Evolutionary conservation across 2,797 vertebrate genomes (phyloP).

Genomic region (Tauraco hartlaubi): DNA sequence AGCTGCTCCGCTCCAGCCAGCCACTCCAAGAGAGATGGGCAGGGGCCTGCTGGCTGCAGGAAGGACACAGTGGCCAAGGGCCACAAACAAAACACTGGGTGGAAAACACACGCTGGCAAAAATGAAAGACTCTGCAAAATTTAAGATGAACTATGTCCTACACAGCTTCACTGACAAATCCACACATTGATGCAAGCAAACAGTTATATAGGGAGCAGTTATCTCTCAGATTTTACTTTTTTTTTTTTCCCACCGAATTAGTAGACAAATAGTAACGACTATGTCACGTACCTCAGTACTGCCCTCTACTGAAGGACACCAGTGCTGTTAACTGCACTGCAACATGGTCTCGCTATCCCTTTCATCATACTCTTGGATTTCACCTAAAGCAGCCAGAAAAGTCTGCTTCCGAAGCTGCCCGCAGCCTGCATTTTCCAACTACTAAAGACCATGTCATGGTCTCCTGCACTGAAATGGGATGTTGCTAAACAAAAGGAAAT

Average conservation of each 20-base stretch:
- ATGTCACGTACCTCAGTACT: neutral
- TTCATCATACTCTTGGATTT: neutral
- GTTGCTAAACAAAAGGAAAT: conserved; percentile 8
- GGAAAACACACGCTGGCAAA: neutral
- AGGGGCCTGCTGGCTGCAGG: neutral
- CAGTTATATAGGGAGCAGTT: neutral
- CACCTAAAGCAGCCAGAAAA: neutral
- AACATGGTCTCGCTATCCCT: neutral
- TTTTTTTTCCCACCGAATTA: rapidly evolving
- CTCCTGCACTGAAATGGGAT: neutral
- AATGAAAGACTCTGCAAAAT: neutral
- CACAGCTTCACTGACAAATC: neutral
- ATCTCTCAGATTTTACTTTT: neutral
- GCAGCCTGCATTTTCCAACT: neutral
- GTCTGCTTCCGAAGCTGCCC: neutral
- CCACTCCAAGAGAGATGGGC: neutral
- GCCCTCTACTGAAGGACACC: conserved; percentile 25
- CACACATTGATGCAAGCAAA: neutral
- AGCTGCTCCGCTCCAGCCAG: neutral
- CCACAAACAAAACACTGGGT: neutral
- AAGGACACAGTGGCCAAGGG: rapidly evolving
- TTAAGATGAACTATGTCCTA: neutral
- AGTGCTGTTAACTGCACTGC: neutral
- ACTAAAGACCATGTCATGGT: neutral
- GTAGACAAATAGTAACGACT: neutral